Evolutionary conservation across 2,113 vertebrate species (phyloP), one percentile per base, ranked within the genome.

Genomic region (Chaetura pelagica): DNA sequence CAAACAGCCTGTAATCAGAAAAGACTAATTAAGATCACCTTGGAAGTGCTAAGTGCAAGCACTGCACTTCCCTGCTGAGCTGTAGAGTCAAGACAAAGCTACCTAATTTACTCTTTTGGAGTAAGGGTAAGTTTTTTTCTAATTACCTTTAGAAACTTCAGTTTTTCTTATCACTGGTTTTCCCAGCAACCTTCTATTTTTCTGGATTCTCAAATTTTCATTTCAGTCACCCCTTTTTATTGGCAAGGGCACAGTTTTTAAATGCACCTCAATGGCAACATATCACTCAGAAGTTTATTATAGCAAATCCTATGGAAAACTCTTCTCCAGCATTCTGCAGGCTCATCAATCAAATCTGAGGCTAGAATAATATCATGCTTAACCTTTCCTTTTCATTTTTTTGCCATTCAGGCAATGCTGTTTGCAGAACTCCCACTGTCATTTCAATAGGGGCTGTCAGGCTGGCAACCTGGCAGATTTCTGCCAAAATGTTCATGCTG

Each of bases 331-430:
- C 40, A 32, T 55, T 16, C 48, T 84, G 49, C 59, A 85, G 42
- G 55, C 51, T 90, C 93, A 86, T 81, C 95, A 67, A 35, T 72
- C 94, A 89, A 5, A 75, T 15, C 55, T 32, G 76, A 82, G 86
- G 29, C 26, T 2, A 7, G n/a, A 84, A 19, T 34, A 40, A 87
- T 20, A n/a, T 14, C 55, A 6, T 9, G 49, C 7, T 90, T 63
- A 42, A 84, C 91, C 64, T 90, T 82, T n/a, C 48, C n/a, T 26
- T 73, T 44, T 7, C 42, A 4, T 46, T 67, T 80, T 80, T 82
- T 46, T 71, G 26, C 66, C 54, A 10, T 9, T 24, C 55, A 68
- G 72, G 40, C 14, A 44, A 49, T 24, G 40, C 4, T 84, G 32
- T 23, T 40, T 46, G 35, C 57, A 80, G 34, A 87, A 30, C 12